Evolutionary conservation across 2,113 vertebrate genomes (phyloP), one percentile per base, ranked within the genome.

Genomic region (Emydocephalus ijimae): DNA sequence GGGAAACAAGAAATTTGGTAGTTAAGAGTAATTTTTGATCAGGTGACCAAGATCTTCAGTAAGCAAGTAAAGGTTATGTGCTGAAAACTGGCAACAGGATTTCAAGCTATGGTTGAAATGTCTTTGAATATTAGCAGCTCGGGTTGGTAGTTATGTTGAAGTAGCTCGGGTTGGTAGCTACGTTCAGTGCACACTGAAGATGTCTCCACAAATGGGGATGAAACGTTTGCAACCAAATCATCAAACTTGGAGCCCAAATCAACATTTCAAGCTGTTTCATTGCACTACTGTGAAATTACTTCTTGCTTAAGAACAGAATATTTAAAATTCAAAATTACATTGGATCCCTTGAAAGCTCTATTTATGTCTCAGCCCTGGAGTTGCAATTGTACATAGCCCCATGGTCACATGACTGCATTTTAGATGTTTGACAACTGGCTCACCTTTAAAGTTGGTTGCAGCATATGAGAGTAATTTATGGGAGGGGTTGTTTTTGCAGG

Each of bases 1-100:
- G 14, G 26, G 57, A 45, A 24, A 61, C 14, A 45, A 48, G 21
- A 89, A 89, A 29, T 6, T 57, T 89, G 86, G 5, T 74, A 23
- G 21, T 45, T 43, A 89, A 61, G 56, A 89, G 5, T 59, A 57
- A 86, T 61, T 4, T 34, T 4, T 45, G 54, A 15, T 69, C 54
- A 43, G 26, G 20, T 23, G 21, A 81, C 24, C 74, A 57, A 24
- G 90, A 86, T n/a, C 24, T 18, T 21, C 29, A 18, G 9, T 54
- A 57, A 86, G 43, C 43, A 34, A 57, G 34, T 29, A 85, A 0
- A 0, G 87, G 24, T 5, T 43, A 93, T 93, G 18, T 85, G 54
- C n/a, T 85, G 85, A 93, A 93, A 94, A 34, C 23, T 93, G 91
- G 48, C 64, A 85, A 21, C 14, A 93, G 11, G 34, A 81, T 94